Conservation (phyloP, 2,113 vertebrate species). For the Sciurus niger region DNA sequence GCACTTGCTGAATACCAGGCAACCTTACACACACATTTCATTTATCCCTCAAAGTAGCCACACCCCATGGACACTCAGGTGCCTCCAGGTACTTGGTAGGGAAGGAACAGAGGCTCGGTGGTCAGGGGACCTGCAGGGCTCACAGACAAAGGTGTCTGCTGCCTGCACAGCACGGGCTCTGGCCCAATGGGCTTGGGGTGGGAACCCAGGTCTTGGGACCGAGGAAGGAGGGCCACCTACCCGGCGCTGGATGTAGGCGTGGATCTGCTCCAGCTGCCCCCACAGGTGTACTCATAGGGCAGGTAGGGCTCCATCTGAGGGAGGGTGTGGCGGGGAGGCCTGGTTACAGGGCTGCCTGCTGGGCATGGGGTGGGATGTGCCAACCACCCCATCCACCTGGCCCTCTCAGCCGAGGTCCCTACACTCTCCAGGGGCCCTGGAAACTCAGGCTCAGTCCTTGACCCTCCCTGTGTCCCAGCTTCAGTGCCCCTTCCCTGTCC, state of each 20-base stretch:
- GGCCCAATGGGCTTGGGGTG: too few relatives aligned
- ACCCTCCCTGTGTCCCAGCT: not conserved
- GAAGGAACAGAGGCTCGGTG: not conserved
- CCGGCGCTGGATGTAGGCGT: constrained; percentile 98
- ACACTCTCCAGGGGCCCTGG: accelerated
- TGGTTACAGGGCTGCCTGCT: too few relatives aligned
- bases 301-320: constrained; percentile 96
- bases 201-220: too few relatives aligned
- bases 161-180: not conserved
- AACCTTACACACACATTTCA: accelerated
- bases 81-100: not conserved
- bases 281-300: constrained; percentile 97
- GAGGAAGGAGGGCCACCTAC: constrained; percentile 82
- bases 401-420: not conserved
- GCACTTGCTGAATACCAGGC: not conserved
- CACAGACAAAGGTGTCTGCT: not conserved
- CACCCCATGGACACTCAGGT: accelerated
- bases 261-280: constrained; percentile 97
- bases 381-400: accelerated
- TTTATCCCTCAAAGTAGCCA: accelerated
- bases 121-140: not conserved
- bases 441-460: not conserved
- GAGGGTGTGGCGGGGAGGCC: not conserved
- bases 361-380: too few relatives aligned
- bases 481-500: not conserved